Conservation (phyloP, 1,140 invertebrate genomes). For the Achatina immaculata region DNA sequence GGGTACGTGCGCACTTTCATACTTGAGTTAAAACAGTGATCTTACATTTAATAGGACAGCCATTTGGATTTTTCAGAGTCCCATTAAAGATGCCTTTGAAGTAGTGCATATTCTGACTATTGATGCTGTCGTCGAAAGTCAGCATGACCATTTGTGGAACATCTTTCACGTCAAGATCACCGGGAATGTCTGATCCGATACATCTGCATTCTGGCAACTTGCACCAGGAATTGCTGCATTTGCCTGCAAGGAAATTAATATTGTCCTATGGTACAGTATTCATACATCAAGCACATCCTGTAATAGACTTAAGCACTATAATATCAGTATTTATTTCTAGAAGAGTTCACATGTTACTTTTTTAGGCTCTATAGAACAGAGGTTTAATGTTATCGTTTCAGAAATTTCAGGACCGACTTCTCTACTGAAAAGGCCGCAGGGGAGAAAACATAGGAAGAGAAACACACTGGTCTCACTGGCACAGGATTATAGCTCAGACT, state of each 20-base stretch:
- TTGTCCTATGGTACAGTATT: neutral
- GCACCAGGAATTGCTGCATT: constrained; percentile 44
- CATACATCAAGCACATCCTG: neutral
- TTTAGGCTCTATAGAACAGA: too few species aligned
- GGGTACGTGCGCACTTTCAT: too few species aligned
- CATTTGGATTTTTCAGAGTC: constrained; percentile 83
- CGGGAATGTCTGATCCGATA: constrained; percentile 78
- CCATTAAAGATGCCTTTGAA: constrained; percentile 46
- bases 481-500: too few species aligned
- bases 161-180: constrained; percentile 70
- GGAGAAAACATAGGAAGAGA: too few species aligned
- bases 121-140: constrained; percentile 96
- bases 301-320: neutral
- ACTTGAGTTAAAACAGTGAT: too few species aligned
- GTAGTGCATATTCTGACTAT: constrained; percentile 93
- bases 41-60: constrained; percentile 82
- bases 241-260: constrained; percentile 38
- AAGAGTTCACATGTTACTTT: neutral
- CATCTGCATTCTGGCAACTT: constrained; percentile 49
- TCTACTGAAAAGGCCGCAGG: too few species aligned
- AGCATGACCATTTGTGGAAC: constrained; percentile 96
- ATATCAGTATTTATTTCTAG: neutral
- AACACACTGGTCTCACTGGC: too few species aligned
- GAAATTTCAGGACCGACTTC: too few species aligned
- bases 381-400: too few species aligned